Evolutionary conservation across 92 coral and sea anemone species (phyloP).

Genomic region (Umimayanthus chanpuru): DNA sequence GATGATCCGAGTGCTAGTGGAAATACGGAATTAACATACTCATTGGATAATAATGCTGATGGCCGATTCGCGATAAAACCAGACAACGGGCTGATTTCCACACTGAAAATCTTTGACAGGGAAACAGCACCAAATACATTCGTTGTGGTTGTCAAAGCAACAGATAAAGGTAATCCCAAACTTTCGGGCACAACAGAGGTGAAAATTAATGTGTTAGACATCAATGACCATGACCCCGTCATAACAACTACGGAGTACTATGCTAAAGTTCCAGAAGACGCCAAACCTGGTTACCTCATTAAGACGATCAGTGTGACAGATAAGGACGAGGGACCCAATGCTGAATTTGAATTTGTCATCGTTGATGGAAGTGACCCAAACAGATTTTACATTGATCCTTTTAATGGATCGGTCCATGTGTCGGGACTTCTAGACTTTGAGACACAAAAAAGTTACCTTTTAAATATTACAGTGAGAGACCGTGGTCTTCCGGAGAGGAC

Average conservation of each 20-base stretch:
- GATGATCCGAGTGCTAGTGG: conserved; percentile 67
- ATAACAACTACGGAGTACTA: conserved; percentile 62
- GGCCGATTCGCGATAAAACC: conserved; percentile 68
- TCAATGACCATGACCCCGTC: conserved; percentile 67
- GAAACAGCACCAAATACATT: conserved; percentile 67
- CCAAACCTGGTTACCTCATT: conserved; percentile 78
- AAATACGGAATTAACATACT: conserved; percentile 73
- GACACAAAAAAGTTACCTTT: conserved; percentile 63
- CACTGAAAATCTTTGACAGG: conserved; percentile 56
- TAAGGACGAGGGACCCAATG: conserved; percentile 77
- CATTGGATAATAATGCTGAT: conserved; percentile 65
- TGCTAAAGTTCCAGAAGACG: conserved; percentile 81
- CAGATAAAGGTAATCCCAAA: conserved; percentile 73
- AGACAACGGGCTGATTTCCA: conserved; percentile 67
- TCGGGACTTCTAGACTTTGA: conserved; percentile 88
- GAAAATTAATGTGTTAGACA: conserved; percentile 73
- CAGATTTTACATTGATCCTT: conserved; percentile 85
- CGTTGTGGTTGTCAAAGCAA: conserved; percentile 72
- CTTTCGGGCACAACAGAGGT: conserved; percentile 73
- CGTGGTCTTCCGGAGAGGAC: conserved; percentile 60
- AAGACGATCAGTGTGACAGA: conserved; percentile 72
- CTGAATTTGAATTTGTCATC: conserved; percentile 79
- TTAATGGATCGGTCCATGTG: conserved; percentile 82
- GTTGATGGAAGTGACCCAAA: conserved; percentile 76
- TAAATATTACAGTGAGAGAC: conserved; percentile 83